phyloP scores from a whole-genome alignment of 2,888 invertebrate species.

The Drosophila flavopinicola region DNA sequence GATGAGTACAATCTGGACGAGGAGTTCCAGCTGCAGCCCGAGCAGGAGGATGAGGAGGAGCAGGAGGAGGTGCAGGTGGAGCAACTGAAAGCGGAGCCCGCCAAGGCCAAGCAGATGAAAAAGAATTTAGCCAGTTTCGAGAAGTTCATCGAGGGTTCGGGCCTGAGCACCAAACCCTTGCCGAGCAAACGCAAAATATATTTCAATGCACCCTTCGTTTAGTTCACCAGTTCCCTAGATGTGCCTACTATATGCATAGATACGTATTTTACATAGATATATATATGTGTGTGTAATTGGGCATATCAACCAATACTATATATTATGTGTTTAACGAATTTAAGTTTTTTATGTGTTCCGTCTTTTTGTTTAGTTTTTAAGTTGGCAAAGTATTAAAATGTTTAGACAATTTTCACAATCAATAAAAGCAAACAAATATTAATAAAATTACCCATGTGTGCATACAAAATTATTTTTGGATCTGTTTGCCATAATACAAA shows the following conservation, averaged over 20 bases:
- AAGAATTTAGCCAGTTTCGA: constrained; percentile 81
- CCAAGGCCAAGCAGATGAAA: constrained; percentile 69
- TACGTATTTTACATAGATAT: neutral
- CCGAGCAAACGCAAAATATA: constrained; percentile 83
- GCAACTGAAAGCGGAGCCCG: constrained; percentile 20
- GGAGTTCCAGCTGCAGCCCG: constrained; percentile 72
- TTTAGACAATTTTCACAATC: constrained; percentile 57
- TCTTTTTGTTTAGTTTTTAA: constrained; percentile 58
- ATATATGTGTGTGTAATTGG: neutral
- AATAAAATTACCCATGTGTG: constrained; percentile 21
- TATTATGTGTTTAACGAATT: constrained; percentile 48
- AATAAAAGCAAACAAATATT: constrained; percentile 44
- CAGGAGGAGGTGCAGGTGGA: constrained; percentile 13
- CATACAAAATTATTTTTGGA: too few species aligned
- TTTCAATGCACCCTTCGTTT: constrained; percentile 84
- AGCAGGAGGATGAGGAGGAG: constrained; percentile 39
- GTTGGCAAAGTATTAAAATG: constrained; percentile 60
- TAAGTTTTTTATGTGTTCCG: constrained; percentile 51
- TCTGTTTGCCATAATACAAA: too few species aligned
- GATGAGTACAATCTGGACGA: constrained; percentile 84
- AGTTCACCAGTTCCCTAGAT: constrained; percentile 42
- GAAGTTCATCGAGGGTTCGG: constrained; percentile 83
- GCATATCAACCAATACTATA: constrained; percentile 25
- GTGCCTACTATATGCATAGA: constrained; percentile 4
- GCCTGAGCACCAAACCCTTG: constrained; percentile 82